Evolutionary conservation across 2,888 invertebrate genomes (phyloP).

Genomic region (Aphrophora alni): DNA sequence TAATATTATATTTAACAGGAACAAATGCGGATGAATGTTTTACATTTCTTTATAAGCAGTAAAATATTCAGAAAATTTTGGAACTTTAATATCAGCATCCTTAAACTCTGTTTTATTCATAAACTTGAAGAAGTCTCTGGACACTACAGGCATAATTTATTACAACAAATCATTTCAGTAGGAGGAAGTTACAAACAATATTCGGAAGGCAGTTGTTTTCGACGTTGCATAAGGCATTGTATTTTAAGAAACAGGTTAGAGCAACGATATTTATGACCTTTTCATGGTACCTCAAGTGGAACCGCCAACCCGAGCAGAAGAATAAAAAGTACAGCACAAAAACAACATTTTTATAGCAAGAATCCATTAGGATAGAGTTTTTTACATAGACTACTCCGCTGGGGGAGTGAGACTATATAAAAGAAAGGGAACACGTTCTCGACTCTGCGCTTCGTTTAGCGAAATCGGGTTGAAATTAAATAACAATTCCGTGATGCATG

Average conservation of each 20-base stretch:
- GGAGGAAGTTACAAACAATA: not conserved
- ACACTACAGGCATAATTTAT: too few relatives aligned
- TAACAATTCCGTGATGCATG: not conserved
- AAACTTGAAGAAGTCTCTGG: too few relatives aligned
- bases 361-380: conserved; percentile 6
- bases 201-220: not conserved
- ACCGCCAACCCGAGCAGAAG: not conserved
- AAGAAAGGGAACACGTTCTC: not conserved
- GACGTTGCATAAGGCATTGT: not conserved
- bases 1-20: too few relatives aligned
- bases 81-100: too few relatives aligned
- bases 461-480: not conserved
- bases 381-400: not conserved
- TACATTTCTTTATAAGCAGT: too few relatives aligned
- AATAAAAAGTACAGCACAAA: not conserved
- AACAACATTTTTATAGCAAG: conserved; percentile 9
- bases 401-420: not conserved
- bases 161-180: not conserved
- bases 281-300: not conserved
- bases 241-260: not conserved
- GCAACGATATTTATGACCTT: not conserved
- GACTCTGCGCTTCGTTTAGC: not conserved
- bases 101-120: too few relatives aligned
- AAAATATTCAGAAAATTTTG: too few relatives aligned
- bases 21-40: too few relatives aligned